Conservation (phyloP, 2,113 vertebrate species). For the Falcunculus frontatus region DNA sequence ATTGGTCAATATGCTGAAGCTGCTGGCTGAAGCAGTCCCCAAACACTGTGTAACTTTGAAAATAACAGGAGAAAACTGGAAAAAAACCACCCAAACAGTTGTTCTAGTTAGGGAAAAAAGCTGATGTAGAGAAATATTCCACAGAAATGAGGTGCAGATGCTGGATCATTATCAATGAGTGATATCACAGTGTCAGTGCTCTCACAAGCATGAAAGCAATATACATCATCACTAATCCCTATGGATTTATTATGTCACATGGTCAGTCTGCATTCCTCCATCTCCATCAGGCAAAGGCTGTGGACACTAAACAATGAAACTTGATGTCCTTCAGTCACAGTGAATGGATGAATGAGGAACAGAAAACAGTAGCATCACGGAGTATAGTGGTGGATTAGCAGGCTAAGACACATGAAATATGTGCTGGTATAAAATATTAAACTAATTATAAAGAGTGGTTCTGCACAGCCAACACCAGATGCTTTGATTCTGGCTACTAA, state of each 20-base stretch:
- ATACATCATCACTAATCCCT: constrained; percentile 34
- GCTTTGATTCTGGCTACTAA: constrained; percentile 40
- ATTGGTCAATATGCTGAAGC: constrained; percentile 21
- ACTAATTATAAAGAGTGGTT: constrained; percentile 52
- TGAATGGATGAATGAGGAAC: background rate
- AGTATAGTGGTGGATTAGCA: background rate
- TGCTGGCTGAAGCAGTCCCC: background rate
- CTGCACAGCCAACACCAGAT: constrained; percentile 49
- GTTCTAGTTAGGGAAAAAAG: background rate
- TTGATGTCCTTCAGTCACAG: background rate
- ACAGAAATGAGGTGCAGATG: constrained; percentile 35
- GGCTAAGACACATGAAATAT: constrained; percentile 21
- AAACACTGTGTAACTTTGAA: background rate
- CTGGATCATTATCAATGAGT: constrained; percentile 34
- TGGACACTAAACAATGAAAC: background rate
- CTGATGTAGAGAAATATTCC: background rate
- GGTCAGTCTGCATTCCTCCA: background rate
- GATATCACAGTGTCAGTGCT: constrained; percentile 10
- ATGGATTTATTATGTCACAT: constrained; percentile 1
- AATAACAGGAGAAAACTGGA: background rate
- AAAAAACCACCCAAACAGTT: background rate
- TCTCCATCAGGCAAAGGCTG: background rate
- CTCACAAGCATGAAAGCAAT: constrained; percentile 44
- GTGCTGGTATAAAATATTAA: constrained; percentile 38
- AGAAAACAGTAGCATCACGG: background rate